These are phyloP conservation scores for Alviniconcha strummeri DNA, from an alignment of 2,888 invertebrate species.

Conservation along the genomic window DNA sequence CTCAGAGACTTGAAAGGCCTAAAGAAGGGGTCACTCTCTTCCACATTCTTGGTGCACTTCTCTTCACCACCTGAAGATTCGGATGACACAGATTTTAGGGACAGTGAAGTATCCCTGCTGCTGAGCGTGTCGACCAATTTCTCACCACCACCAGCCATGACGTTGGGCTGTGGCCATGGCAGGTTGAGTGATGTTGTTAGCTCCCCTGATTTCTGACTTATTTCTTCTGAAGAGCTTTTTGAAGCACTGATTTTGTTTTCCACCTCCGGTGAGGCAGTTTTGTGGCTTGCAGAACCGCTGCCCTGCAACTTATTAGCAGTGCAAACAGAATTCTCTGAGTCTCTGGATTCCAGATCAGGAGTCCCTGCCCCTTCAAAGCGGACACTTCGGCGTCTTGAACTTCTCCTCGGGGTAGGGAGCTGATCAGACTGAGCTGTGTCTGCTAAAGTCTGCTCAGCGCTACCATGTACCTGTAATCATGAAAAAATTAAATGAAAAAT, in stretches of 20 bases:
- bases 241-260: not conserved
- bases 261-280: not conserved
- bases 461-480: not conserved
- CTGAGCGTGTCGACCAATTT: constrained; percentile 30
- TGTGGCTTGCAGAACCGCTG: not conserved
- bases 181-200: not conserved
- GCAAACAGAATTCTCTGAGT: not conserved
- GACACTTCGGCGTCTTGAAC: constrained; percentile 18
- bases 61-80: constrained; percentile 13
- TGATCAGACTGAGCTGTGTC: not conserved
- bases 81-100: not conserved
- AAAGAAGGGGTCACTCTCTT: constrained; percentile 21
- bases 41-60: not conserved
- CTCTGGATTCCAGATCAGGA: not conserved
- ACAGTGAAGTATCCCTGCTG: constrained; percentile 24
- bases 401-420: not conserved
- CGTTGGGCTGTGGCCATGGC: constrained; percentile 33
- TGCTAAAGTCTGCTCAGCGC: not conserved
- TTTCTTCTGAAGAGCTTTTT: not conserved
- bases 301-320: too few species aligned
- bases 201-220: not conserved
- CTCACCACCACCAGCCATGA: constrained; percentile 22
- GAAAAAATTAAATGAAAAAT: not conserved
- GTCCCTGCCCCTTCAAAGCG: constrained; percentile 9
- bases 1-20: constrained; percentile 30